phyloP scores from a whole-genome alignment of 2,797 vertebrate species.

The Poeciliopsis infans region DNA sequence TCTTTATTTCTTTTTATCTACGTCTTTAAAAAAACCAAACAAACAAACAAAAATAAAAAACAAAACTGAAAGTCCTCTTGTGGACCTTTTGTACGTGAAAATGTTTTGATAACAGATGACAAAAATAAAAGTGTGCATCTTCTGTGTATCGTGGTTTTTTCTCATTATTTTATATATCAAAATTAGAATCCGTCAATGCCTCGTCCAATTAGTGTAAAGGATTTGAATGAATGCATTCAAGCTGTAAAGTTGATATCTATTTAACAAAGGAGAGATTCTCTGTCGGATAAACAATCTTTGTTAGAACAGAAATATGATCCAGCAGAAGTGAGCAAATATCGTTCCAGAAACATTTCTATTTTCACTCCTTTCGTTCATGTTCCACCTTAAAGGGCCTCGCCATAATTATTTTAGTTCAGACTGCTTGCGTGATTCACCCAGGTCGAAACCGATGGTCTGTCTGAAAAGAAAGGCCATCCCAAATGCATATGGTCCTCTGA shows the following conservation, averaged over 20 bases:
- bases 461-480: background rate
- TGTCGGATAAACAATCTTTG: slow-evolving; percentile 20
- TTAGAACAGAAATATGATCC: slow-evolving; percentile 1
- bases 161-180: background rate
- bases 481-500: background rate
- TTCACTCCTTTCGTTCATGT: slow-evolving; percentile 8
- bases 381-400: slow-evolving; percentile 3
- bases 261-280: background rate
- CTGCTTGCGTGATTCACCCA: background rate
- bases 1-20: slow-evolving; percentile 22
- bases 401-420: slow-evolving; percentile 1
- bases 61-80: slow-evolving; percentile 15
- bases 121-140: slow-evolving; percentile 16
- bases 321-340: slow-evolving; percentile 20
- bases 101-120: slow-evolving; percentile 65
- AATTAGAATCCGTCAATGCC: background rate
- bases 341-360: background rate
- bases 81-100: slow-evolving; percentile 62
- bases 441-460: background rate
- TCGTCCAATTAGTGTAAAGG: background rate
- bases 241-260: background rate
- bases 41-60: background rate
- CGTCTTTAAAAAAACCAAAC: slow-evolving; percentile 13
- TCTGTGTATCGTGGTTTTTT: background rate
- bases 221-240: background rate